Evolutionary conservation across 2,888 invertebrate genomes (phyloP), one percentile per base, ranked within the genome.

Genomic region (Hydroisotoma schaefferi): DNA sequence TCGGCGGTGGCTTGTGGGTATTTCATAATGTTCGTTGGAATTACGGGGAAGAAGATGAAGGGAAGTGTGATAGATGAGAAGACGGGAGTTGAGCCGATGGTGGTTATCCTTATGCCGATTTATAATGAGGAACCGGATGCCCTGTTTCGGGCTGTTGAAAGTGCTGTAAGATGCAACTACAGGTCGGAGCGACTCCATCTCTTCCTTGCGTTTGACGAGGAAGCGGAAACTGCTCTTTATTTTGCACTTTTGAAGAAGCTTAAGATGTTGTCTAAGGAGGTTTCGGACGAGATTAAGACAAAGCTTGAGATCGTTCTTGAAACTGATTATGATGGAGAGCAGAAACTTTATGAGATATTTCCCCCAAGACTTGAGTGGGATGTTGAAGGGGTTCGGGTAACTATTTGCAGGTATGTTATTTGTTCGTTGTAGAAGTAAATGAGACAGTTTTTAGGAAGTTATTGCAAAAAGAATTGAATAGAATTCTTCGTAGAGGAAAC

Each of bases 51-150:
- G 40, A 59, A 59, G 40, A 56, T 55, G 55, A 18, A 25, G 18
- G 49, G 44, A 5, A 53, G 47, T n/a, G 48, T 53, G 1, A 26
- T 54, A 0, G 56, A 54, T 12, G 6, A 27, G 2, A 49, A 57
- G 12, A 47, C 48, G 0, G 54, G 49, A n/a, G n/a, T 51, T 1
- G 29, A 49, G n/a, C 65, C 65, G 3, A 62, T 57, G 52, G 65
- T 65, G 0, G 57, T 57, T 1, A 55, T 62, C 23, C 40, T 65
- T 15, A 65, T 65, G 65, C 65, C 65, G 2, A 62, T 65, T 40
- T 65, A 65, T 51, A 65, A 62, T 27, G 65, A 65, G 46, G 59
- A 62, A 43, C 59, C 62, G 2, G 57, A 57, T 3, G 62, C 62
- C 12, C 47, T 65, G n/a, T 51, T 61, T 33, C 44, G 59, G 20